Conservation (phyloP, 2,113 vertebrate genomes). For the Caloenas nicobarica region DNA sequence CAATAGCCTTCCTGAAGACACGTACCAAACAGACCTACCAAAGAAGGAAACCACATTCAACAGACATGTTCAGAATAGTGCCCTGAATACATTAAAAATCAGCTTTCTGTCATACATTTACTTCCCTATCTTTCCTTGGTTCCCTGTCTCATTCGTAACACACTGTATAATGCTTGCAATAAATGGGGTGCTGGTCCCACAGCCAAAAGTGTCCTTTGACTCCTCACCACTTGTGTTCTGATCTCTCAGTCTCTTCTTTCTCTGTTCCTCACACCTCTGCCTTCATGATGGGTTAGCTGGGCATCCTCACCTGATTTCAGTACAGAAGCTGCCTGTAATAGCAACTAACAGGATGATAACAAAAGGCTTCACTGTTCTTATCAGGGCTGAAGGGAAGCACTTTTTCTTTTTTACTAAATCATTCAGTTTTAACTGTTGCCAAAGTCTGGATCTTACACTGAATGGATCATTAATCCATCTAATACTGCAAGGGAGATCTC, state of each 20-base stretch:
- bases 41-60: background rate
- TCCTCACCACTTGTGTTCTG: background rate
- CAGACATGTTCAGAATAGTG: background rate
- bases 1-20: background rate
- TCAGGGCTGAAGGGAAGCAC: background rate
- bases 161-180: background rate
- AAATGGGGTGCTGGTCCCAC: background rate
- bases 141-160: background rate
- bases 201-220: background rate
- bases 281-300: background rate
- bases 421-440: background rate
- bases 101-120: accelerated
- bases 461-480: constrained; percentile 12
- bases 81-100: background rate
- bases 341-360: background rate
- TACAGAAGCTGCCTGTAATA: background rate
- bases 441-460: background rate
- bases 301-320: background rate
- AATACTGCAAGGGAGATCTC: background rate
- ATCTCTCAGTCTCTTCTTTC: background rate
- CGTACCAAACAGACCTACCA: background rate
- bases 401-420: background rate
- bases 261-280: background rate
- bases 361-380: background rate
- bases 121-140: background rate